Conservation (phyloP, 2,797 vertebrate species). For the Columba guinea region DNA sequence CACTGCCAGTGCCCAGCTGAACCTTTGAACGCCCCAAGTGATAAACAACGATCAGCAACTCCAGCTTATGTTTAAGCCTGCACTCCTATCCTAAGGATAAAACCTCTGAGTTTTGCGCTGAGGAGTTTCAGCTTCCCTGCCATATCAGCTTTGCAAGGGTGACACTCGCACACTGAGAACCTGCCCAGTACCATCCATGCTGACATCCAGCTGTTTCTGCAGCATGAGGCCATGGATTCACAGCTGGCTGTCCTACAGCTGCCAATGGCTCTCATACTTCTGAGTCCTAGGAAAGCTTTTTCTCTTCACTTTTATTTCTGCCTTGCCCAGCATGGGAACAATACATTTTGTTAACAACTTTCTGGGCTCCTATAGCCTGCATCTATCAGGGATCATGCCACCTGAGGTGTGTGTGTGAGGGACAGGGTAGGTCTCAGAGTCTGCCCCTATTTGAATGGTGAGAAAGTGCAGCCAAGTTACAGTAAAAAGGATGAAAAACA, state of each 20-base stretch:
- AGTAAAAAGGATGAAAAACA: background rate
- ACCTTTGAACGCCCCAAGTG: background rate
- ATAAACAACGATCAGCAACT: fast-evolving
- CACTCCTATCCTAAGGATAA: background rate
- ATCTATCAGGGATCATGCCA: background rate
- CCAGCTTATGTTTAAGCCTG: fast-evolving
- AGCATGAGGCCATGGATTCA: fast-evolving
- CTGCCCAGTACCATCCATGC: background rate
- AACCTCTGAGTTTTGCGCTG: background rate
- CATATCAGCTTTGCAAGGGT: fast-evolving
- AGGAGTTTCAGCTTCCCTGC: background rate
- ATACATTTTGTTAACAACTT: background rate
- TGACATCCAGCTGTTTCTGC: fast-evolving
- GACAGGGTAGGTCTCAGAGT: background rate
- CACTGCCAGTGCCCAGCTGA: background rate
- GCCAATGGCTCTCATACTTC: background rate
- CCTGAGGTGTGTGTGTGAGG: background rate
- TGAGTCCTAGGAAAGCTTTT: background rate
- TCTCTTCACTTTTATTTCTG: background rate
- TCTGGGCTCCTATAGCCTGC: background rate
- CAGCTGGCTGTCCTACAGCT: background rate
- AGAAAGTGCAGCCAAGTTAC: background rate
- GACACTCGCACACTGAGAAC: background rate
- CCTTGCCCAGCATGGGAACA: background rate
- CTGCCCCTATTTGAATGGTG: background rate